These are phyloP conservation scores for Myathropa florea DNA, from an alignment of 2,888 invertebrate species.

Conservation along the genomic window DNA sequence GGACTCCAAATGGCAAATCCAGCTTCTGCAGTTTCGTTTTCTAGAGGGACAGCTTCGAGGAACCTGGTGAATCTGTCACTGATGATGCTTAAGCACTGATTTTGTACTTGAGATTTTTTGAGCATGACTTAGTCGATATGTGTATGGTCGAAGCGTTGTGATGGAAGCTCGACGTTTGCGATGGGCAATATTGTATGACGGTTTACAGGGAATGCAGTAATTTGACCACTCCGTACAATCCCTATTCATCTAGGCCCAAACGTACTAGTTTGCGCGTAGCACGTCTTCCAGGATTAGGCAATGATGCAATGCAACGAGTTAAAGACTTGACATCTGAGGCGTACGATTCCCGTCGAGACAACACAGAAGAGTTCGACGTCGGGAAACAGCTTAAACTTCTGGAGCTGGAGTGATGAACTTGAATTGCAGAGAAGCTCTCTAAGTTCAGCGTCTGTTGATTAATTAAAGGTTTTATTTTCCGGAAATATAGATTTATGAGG, in stretches of 20 bases:
- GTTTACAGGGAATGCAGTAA: no score
- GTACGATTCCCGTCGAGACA: neutral
- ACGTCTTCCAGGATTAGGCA: neutral
- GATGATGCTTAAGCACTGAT: conserved; percentile 28
- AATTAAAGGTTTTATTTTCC: no score
- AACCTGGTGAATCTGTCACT: no score
- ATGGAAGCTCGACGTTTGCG: neutral
- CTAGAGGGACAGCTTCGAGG: no score
- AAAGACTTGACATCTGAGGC: neutral
- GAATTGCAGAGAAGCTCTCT: neutral
- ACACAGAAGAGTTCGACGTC: neutral
- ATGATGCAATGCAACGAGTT: neutral
- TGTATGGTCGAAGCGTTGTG: neutral
- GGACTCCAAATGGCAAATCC: conserved; percentile 79
- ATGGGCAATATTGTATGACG: neutral
- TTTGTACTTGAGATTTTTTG: conserved; percentile 3
- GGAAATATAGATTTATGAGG: no score
- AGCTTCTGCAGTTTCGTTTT: conserved; percentile 47
- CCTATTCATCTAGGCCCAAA: neutral
- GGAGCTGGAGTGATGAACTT: neutral
- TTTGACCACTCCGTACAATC: no score
- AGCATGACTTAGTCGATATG: neutral
- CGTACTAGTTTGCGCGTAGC: neutral
- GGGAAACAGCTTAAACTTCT: neutral
- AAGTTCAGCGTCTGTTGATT: no score